Base-by-base conservation (phyloP, 1,140 invertebrate species). In the Bombus huntii region DNA sequence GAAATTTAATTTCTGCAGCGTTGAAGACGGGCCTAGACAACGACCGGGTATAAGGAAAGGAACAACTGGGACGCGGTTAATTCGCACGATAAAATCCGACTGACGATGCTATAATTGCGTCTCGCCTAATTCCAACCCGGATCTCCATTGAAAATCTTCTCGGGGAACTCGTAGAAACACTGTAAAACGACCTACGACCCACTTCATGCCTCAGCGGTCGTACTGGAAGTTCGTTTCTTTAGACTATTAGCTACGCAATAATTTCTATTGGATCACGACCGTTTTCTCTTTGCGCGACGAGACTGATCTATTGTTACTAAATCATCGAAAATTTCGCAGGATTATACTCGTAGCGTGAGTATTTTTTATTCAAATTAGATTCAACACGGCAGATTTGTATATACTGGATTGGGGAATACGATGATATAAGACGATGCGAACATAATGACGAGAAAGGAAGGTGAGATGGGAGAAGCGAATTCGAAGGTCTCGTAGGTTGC, bases 81-180 rank as follows among this genome's bases (percentile, higher is more conserved):
- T 81, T 71, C 76, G 47, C 47, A 47, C 71, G 74, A 74, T 76
- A 81, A 86, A 83, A 65, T 71, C 73, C 68, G 39, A 22, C 10
- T 12, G 57, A 53, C 73, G 72, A 59, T 62, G 28, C 25, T 75
- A 70, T 82, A 86, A 86, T 86, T 83, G 72, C 80, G 31, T 76
- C 62, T 71, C 53, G 44, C 62, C 47, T 76, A 86, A 88, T 86
- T 74, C 79, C 57, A 1, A n/a, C 28, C 5, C 18, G 42, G n/a
- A 73, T 65, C 71, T 70, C 73, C 12, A 86, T 74, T 75, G 70
- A 81, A 62, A 75, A 75, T 81, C 74, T 85, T 34, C 9, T 59
- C 28, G 5, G 8, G 5, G 8, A 47, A 78, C 34, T 78, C 37
- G 66, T 37, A 31, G 80, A 34, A 37, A 83, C 42, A 44, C 39